phyloP scores from a whole-genome alignment of 2,113 vertebrate species.

The Cairina moschata region DNA sequence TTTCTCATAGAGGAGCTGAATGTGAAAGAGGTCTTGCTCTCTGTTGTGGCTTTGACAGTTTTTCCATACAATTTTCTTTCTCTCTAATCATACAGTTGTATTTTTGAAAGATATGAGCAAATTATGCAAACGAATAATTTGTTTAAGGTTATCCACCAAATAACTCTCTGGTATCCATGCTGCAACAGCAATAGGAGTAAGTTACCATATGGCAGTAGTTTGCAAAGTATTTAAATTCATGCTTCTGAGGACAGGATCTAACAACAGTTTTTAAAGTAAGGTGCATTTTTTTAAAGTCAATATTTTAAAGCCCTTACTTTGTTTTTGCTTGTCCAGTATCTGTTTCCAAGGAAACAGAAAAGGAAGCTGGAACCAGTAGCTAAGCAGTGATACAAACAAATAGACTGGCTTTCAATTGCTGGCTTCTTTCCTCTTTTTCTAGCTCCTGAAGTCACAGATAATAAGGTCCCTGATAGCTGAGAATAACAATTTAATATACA shows the following conservation, averaged over 20 bases:
- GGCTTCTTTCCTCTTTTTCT: constrained; percentile 1
- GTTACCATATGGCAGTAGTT: neutral
- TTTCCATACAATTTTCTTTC: neutral
- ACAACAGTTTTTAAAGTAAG: neutral
- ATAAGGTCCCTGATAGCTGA: neutral
- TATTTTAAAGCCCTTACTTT: constrained; percentile 37
- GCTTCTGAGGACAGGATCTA: neutral
- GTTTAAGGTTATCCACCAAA: neutral
- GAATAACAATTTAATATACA: neutral
- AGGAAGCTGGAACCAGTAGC: neutral
- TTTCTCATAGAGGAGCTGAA: neutral
- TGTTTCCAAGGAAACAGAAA: constrained; percentile 66
- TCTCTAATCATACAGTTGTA: neutral
- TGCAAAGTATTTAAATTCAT: neutral
- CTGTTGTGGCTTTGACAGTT: neutral
- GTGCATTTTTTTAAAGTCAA: constrained; percentile 29
- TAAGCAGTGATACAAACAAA: neutral
- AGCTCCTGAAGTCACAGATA: neutral
- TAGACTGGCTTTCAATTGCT: neutral
- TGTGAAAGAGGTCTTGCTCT: neutral
- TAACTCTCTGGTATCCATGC: neutral
- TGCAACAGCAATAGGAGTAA: accelerated
- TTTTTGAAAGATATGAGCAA: neutral
- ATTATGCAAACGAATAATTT: neutral
- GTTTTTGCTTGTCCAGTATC: neutral